These are phyloP conservation scores for Bolborhynchus lineola DNA, from an alignment of 2,113 vertebrate species.

Conservation along the genomic window DNA sequence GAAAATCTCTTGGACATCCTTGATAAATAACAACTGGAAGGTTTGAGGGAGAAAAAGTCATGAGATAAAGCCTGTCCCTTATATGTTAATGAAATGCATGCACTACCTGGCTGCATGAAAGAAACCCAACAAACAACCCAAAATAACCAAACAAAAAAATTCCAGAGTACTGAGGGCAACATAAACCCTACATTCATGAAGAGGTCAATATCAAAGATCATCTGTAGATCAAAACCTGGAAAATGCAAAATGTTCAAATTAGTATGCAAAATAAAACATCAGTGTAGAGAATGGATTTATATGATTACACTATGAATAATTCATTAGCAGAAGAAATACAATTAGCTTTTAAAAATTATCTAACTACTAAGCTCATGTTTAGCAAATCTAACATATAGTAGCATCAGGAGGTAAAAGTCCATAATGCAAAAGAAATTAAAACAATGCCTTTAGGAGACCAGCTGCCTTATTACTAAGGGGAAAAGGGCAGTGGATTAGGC, in stretches of 20 bases:
- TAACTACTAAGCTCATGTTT: constrained; percentile 44
- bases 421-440: constrained; percentile 52
- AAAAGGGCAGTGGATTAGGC: constrained; percentile 4
- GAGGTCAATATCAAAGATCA: constrained; percentile 65
- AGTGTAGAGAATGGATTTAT: constrained; percentile 59
- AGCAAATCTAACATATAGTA: constrained; percentile 47
- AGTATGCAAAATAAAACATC: constrained; percentile 73
- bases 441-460: constrained; percentile 9
- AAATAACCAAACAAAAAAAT: background rate
- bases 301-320: constrained; percentile 74
- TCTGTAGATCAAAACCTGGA: constrained; percentile 70
- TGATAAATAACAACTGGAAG: background rate
- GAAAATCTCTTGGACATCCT: background rate
- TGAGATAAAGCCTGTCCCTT: background rate
- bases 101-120: background rate
- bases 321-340: constrained; percentile 68
- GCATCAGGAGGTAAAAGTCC: constrained; percentile 30
- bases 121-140: background rate
- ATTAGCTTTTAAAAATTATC: constrained; percentile 65
- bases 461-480: constrained; percentile 6
- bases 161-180: constrained; percentile 17
- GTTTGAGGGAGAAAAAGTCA: constrained; percentile 17
- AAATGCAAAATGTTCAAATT: constrained; percentile 66
- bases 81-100: constrained; percentile 40
- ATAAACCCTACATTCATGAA: background rate